Evolutionary conservation across 35 echinoderm and acorn worm genomes (phyloP).

Genomic region (Acanthaster planci): DNA sequence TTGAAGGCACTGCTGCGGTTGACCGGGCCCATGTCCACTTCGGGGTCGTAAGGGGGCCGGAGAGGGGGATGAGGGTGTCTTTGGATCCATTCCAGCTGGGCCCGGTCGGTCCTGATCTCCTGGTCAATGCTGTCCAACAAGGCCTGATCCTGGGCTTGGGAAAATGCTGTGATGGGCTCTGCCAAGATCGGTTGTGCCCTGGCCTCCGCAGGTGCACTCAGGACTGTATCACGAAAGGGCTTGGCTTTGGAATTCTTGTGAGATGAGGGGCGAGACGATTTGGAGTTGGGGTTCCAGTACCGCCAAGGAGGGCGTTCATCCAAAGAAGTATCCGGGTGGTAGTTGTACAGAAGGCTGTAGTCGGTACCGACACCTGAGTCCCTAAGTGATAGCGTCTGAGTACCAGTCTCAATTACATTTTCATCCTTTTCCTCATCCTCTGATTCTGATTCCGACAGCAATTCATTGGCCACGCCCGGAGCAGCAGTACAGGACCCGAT

Average conservation of each 20-base stretch:
- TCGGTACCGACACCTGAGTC: constrained; percentile 61
- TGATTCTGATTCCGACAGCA: constrained; percentile 27
- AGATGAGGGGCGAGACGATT: background rate
- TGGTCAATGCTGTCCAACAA: constrained; percentile 15
- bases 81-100: constrained; percentile 53
- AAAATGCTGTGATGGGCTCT: constrained; percentile 37
- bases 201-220: constrained; percentile 67
- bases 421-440: constrained; percentile 48
- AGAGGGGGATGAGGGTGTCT: constrained; percentile 50
- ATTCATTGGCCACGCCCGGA: background rate
- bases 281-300: constrained; percentile 61
- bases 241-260: constrained; percentile 24
- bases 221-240: constrained; percentile 71
- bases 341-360: constrained; percentile 46
- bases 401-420: constrained; percentile 35
- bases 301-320: constrained; percentile 56
- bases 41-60: constrained; percentile 9
- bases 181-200: constrained; percentile 64
- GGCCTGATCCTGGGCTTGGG: background rate
- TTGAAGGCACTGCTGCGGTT: constrained; percentile 55
- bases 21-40: constrained; percentile 35
- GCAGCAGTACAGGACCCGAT: constrained; percentile 31
- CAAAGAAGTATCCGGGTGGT: background rate
- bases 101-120: constrained; percentile 47
- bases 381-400: constrained; percentile 55